A percentile compares a stretch with the other conserved stretches of the same genome.
phyloP scores from a whole-genome alignment of 2,797 vertebrate species.

The Phataginus tetradactyla region DNA sequence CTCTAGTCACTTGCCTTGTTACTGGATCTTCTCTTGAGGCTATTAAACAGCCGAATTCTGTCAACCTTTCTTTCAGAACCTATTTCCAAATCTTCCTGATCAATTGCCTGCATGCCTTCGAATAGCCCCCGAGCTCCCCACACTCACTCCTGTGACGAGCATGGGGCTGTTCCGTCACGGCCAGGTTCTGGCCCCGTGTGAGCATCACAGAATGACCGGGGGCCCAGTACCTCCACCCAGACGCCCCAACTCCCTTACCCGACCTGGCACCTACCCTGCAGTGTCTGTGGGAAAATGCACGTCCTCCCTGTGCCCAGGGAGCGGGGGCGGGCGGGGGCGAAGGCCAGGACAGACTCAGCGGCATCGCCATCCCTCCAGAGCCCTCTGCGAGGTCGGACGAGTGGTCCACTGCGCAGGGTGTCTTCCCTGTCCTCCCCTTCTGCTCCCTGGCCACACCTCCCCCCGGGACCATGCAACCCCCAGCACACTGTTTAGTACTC shows the following conservation, averaged over 20 bases:
- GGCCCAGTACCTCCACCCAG: neutral
- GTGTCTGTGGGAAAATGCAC: too few species aligned
- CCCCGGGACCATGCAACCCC: neutral
- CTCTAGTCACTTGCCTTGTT: neutral
- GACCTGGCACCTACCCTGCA: too few species aligned
- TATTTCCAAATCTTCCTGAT: neutral
- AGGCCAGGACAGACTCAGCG: neutral
- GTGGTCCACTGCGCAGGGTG: neutral
- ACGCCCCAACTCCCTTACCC: neutral
- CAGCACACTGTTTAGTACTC: fast-evolving
- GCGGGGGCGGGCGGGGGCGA: fast-evolving
- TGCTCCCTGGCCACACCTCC: neutral
- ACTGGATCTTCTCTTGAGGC: neutral
- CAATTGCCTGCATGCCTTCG: neutral
- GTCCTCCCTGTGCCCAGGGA: too few species aligned
- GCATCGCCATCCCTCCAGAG: neutral
- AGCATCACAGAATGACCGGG: too few species aligned
- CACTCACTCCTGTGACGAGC: neutral
- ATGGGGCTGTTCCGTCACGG: fast-evolving
- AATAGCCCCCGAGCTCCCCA: neutral
- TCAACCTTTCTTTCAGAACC: neutral
- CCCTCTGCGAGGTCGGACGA: neutral
- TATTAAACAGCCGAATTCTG: neutral
- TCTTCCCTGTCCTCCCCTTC: neutral
- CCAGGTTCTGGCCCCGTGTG: neutral